Percentiles rank a stretch among this genome's conserved stretches.
Conservation (phyloP, 2,888 invertebrate species). For the Platypus cylindrus region DNA sequence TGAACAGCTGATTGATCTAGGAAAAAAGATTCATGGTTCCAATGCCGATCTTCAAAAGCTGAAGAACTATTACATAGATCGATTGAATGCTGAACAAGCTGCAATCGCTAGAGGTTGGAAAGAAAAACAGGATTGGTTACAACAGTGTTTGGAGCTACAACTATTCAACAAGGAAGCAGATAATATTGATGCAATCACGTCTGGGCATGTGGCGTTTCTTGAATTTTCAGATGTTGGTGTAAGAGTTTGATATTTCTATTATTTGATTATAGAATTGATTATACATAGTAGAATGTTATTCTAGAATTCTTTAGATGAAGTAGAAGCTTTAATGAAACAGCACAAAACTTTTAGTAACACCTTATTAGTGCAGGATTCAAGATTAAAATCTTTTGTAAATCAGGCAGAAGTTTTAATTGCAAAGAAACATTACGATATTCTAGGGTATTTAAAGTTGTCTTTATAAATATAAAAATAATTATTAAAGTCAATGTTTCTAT, state of each 20-base stretch:
- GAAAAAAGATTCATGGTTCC: conserved; percentile 57
- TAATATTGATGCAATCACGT: conserved; percentile 89
- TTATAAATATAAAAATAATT: conserved; percentile 1
- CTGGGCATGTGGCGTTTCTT: conserved; percentile 86
- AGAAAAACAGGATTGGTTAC: conserved; percentile 72
- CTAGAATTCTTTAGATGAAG: conserved; percentile 78
- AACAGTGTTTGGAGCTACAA: conserved; percentile 80
- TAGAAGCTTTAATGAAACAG: conserved; percentile 81
- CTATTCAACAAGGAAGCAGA: conserved; percentile 93
- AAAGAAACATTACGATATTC: conserved; percentile 66
- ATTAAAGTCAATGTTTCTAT: not conserved
- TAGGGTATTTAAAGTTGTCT: conserved; percentile 51
- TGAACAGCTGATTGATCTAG: conserved; percentile 67
- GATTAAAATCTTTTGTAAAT: conserved; percentile 69
- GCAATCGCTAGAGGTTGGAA: conserved; percentile 70
- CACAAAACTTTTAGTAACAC: conserved; percentile 91
- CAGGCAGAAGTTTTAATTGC: conserved; percentile 70
- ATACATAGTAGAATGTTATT: no score
- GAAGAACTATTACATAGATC: conserved; percentile 52
- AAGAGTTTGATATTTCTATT: conserved; percentile 26
- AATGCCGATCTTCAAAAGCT: conserved; percentile 69
- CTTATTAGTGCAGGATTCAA: conserved; percentile 83
- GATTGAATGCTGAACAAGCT: conserved; percentile 60
- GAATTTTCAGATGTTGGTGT: conserved; percentile 81
- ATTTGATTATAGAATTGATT: not conserved